phyloP scores from a whole-genome alignment of 1,140 invertebrate species.

The Ceratitis capitata region DNA sequence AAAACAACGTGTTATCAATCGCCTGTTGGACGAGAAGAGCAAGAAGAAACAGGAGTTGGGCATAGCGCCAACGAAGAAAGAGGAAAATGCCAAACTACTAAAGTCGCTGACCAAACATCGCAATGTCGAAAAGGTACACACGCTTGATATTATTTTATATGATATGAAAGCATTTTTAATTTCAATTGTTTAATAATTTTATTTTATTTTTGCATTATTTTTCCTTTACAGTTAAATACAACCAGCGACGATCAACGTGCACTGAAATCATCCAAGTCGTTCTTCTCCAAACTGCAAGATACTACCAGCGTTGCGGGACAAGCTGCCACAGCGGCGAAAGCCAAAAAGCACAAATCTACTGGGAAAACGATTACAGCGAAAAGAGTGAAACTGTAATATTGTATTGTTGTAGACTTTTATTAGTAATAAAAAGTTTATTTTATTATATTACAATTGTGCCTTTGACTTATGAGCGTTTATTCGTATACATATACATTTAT shows the following conservation, averaged over 20 bases:
- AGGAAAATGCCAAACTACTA: conserved; percentile 68
- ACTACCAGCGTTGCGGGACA: conserved; percentile 63
- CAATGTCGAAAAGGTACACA: conserved; percentile 71
- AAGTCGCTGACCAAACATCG: conserved; percentile 73
- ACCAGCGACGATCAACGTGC: conserved; percentile 65
- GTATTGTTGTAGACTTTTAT: background rate
- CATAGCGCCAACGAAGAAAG: conserved; percentile 69
- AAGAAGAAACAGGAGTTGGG: conserved; percentile 66
- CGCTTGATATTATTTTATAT: background rate
- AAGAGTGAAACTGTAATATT: conserved; percentile 45
- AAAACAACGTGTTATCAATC: conserved; percentile 72
- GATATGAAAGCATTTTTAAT: no score
- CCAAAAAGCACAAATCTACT: conserved; percentile 41
- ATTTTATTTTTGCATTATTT: background rate
- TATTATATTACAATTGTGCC: background rate
- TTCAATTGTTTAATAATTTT: background rate
- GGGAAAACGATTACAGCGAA: conserved; percentile 41
- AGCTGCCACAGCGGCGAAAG: conserved; percentile 20
- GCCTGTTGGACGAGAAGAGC: conserved; percentile 69
- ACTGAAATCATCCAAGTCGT: conserved; percentile 82
- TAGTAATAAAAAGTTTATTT: conserved; percentile 35
- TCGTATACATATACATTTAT: background rate
- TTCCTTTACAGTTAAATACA: conserved; percentile 44
- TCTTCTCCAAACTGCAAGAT: conserved; percentile 85
- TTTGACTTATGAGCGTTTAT: background rate